Conservation (phyloP, 1,140 invertebrate species). For the Halesus radiatus region DNA sequence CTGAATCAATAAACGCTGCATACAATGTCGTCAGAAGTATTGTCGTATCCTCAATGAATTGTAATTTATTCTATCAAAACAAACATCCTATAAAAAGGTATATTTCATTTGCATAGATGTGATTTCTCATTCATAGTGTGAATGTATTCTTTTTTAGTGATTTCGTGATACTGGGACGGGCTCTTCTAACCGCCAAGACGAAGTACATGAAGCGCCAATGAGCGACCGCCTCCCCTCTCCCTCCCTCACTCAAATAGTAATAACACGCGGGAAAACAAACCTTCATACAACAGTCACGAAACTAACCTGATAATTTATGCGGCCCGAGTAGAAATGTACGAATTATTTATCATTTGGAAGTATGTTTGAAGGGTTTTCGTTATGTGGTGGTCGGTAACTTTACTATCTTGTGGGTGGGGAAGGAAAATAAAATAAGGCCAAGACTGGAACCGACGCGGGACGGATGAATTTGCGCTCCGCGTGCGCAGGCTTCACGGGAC, state of each 20-base stretch:
- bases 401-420: background rate
- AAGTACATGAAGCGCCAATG: conserved; percentile 52
- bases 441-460: conserved; percentile 54
- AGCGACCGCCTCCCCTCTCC: conserved; percentile 35
- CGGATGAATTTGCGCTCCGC: conserved; percentile 35
- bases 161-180: background rate
- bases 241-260: conserved; percentile 53
- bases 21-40: conserved; percentile 45
- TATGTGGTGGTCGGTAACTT: background rate
- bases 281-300: conserved; percentile 14
- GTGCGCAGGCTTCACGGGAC: conserved; percentile 39
- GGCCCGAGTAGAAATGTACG: background rate
- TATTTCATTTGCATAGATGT: too few relatives aligned
- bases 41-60: background rate
- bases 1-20: conserved; percentile 54
- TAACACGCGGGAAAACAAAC: conserved; percentile 52
- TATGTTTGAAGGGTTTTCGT: background rate
- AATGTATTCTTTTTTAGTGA: too few relatives aligned
- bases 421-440: conserved; percentile 52
- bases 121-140: too few relatives aligned
- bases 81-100: too few relatives aligned
- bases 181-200: conserved; percentile 4
- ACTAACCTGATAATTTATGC: background rate
- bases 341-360: background rate
- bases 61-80: too few relatives aligned